Evolutionary conservation across 2,113 vertebrate genomes (phyloP).

Genomic region (Coptodon bakossiorum): DNA sequence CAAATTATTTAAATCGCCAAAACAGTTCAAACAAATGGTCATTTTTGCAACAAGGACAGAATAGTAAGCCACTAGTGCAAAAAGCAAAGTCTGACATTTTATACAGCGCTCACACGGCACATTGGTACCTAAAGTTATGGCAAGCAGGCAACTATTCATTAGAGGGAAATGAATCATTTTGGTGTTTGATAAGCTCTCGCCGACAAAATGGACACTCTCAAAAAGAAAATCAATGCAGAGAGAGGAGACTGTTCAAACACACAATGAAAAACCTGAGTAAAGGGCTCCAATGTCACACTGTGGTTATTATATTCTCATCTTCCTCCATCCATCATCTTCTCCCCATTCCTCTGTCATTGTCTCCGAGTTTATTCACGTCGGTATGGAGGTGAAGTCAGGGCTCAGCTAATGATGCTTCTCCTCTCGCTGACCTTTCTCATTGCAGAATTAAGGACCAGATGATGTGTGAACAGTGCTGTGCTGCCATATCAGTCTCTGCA

Average conservation of each 20-base stretch:
- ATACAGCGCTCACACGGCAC: no score
- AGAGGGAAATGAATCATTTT: neutral
- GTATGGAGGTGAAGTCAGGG: neutral
- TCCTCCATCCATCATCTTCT: slow-evolving; percentile 2
- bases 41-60: neutral
- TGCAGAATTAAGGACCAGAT: neutral
- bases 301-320: slow-evolving; percentile 22
- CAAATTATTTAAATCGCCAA: neutral
- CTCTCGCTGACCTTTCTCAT: slow-evolving; percentile 29
- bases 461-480: neutral
- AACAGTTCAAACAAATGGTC: neutral
- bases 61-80: neutral
- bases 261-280: neutral
- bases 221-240: neutral
- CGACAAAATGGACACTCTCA: neutral
- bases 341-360: neutral
- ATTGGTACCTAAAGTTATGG: neutral
- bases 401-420: slow-evolving; percentile 26
- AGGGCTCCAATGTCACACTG: neutral
- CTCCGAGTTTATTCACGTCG: neutral
- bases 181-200: neutral
- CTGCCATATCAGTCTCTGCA: neutral
- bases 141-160: neutral
- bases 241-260: neutral
- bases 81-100: neutral